These are phyloP conservation scores for Falco punctatus DNA, from an alignment of 2,113 vertebrate genomes.

Conservation along the genomic window DNA sequence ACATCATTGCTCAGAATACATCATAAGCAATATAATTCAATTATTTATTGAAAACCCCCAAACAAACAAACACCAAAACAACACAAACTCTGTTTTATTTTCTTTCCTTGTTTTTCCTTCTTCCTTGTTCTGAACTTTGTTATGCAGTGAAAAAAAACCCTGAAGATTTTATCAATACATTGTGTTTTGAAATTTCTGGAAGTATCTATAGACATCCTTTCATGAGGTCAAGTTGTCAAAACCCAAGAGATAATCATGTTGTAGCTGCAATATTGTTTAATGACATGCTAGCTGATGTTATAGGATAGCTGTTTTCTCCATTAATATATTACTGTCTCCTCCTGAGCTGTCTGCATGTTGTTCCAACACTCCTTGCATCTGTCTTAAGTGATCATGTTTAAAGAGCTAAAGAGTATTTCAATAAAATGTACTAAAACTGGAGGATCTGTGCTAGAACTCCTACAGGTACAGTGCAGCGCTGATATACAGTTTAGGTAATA, in stretches of 20 bases:
- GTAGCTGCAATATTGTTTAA: neutral
- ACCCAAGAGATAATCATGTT: neutral
- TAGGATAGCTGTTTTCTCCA: neutral
- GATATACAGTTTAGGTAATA: neutral
- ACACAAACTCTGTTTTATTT: neutral
- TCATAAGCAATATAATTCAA: neutral
- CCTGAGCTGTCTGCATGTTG: neutral
- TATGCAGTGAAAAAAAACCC: rapidly evolving
- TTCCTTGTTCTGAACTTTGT: neutral
- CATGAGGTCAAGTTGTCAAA: neutral
- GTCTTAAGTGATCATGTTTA: neutral
- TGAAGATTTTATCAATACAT: neutral
- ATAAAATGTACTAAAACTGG: neutral
- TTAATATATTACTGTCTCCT: neutral
- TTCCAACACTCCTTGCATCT: neutral
- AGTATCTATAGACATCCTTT: neutral
- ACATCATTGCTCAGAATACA: neutral
- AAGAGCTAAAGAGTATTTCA: neutral
- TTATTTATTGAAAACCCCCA: neutral
- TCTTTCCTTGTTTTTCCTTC: neutral
- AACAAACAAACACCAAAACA: neutral
- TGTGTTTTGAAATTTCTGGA: neutral
- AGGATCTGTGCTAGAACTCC: neutral
- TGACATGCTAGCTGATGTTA: neutral
- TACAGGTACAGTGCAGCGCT: neutral